phyloP scores from a whole-genome alignment of 2,797 vertebrate species.

The Cuculus canorus region DNA sequence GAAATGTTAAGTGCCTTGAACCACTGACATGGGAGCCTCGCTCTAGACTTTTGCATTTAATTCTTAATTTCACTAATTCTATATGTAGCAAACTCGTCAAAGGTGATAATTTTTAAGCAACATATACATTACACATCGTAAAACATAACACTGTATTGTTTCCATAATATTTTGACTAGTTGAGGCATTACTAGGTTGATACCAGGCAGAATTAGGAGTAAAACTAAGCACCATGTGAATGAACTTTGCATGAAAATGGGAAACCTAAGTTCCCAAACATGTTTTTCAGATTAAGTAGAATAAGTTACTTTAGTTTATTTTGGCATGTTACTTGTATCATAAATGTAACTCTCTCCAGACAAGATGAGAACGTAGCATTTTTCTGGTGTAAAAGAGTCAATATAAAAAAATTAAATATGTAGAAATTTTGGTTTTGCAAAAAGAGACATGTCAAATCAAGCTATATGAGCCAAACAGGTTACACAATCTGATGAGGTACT shows the following conservation, averaged over 20 bases:
- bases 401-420: neutral
- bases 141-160: neutral
- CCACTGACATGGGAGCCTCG: rapidly evolving
- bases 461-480: neutral
- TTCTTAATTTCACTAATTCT: neutral
- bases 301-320: neutral
- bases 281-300: neutral
- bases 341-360: neutral
- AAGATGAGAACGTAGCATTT: neutral
- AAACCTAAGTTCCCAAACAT: neutral
- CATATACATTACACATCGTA: neutral
- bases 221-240: neutral
- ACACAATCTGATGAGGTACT: neutral
- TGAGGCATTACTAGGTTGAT: neutral
- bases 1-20: neutral
- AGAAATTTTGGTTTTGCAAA: neutral
- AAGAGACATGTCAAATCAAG: neutral
- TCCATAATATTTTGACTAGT: neutral
- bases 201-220: neutral
- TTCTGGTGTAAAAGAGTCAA: neutral
- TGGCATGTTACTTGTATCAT: neutral
- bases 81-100: neutral
- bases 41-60: neutral
- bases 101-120: neutral
- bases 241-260: neutral